A percentile compares a stretch with the other conserved stretches of the same genome.
Conservation (phyloP, 2,113 vertebrate genomes). For the Lonchura striata region DNA sequence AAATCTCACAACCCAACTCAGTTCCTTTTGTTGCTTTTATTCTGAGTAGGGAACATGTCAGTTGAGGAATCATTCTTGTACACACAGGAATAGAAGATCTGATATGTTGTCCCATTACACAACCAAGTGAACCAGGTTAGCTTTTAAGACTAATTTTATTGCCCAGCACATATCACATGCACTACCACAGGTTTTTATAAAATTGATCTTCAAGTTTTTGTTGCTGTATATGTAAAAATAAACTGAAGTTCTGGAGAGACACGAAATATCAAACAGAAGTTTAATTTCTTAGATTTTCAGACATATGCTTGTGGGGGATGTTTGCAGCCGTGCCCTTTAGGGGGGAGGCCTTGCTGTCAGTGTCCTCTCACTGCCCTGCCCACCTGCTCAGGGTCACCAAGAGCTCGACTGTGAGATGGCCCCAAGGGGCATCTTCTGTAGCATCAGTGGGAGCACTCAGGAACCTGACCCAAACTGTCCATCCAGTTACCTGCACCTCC, state of each 20-base stretch:
- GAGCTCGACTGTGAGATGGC: accelerated
- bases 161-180: background rate
- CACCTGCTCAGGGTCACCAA: background rate
- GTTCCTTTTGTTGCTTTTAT: background rate
- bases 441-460: background rate
- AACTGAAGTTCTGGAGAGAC: background rate
- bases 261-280: background rate
- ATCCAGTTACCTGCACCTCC: background rate
- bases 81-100: background rate
- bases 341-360: background rate
- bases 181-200: background rate
- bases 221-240: background rate
- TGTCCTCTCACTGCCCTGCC: background rate
- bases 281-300: background rate
- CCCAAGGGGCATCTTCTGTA: background rate
- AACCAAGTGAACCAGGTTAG: background rate
- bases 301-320: too few relatives aligned
- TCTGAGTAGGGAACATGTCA: background rate
- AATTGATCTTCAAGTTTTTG: background rate
- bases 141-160: background rate
- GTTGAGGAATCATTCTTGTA: background rate
- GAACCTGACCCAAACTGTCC: background rate
- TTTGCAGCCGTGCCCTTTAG: background rate
- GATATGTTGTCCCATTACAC: background rate
- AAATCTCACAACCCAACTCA: background rate